Percentiles rank a stretch among this genome's conserved stretches.
phyloP scores from a whole-genome alignment of 2,888 invertebrate species.

The Noctua janthe region DNA sequence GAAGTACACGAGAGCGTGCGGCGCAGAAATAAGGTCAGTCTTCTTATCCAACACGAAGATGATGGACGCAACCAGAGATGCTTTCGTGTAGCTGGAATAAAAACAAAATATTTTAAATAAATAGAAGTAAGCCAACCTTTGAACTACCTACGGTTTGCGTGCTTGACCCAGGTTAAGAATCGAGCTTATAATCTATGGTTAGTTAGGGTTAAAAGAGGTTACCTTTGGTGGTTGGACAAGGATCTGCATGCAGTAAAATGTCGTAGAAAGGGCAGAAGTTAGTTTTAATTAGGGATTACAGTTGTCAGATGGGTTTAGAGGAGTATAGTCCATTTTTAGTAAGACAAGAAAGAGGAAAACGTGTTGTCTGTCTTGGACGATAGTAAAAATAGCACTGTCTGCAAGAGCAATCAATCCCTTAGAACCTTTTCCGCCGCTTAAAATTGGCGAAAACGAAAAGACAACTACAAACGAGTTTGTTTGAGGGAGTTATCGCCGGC shows the following conservation, averaged over 20 bases:
- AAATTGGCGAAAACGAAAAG: no score
- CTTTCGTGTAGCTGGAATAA: slow-evolving; percentile 97
- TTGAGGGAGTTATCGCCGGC: no score
- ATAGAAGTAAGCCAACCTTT: not conserved
- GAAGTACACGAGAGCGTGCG: slow-evolving; percentile 99
- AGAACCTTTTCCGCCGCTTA: no score
- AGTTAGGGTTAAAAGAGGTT: slow-evolving; percentile 18
- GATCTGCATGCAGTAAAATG: slow-evolving; percentile 41
- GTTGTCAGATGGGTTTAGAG: not conserved
- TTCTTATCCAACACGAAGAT: slow-evolving; percentile 99
- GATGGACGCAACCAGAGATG: slow-evolving; percentile 97
- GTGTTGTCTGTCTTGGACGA: no score
- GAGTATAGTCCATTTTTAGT: no score
- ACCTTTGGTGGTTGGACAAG: slow-evolving; percentile 25
- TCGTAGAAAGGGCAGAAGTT: not conserved
- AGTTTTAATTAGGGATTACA: slow-evolving; percentile 4
- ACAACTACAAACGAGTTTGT: no score
- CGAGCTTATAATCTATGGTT: slow-evolving; percentile 24
- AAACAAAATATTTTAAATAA: slow-evolving; percentile 15
- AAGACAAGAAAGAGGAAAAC: no score
- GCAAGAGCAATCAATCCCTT: no score
- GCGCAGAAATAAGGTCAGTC: slow-evolving; percentile 98
- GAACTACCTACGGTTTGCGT: slow-evolving; percentile 11
- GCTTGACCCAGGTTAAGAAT: slow-evolving; percentile 29
- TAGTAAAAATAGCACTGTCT: no score